Evolutionary conservation across 1,140 invertebrate genomes (phyloP), one percentile per base, ranked within the genome.

Genomic region (Venturia canescens): DNA sequence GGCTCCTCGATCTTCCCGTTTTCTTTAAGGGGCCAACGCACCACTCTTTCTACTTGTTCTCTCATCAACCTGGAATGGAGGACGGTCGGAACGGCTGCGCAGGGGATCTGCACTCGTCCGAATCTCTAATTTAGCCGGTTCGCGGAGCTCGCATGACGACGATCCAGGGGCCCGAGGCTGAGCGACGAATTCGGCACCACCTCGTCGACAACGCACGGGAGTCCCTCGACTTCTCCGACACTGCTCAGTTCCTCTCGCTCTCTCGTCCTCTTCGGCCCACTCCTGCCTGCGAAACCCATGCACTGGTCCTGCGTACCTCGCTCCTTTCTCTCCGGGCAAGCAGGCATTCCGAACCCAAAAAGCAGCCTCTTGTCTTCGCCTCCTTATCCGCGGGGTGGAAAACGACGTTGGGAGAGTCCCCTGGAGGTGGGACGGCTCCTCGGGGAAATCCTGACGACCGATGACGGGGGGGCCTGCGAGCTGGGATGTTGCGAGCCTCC

Each of bases 301-400:
- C n/a, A 18, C 50, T 53, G n/a, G 18, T 18, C 16, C 18, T 18
- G 18, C 5, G 23, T 74, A 23, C 21, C n/a, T 27, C 57, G 16
- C 71, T 11, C 23, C 23, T 29, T 29, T 3, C 18, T 29, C 34
- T 75, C 34, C 15, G 23, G n/a, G 50, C 5, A n/a, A 53, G 50
- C 11, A 63, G 60, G 80, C 80, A 81, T 81, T 81, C 80, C 80
- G 80, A 77, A 78, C 78, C 80, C 66, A 81, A 81, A 66, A 81
- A 81, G 80, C 72, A 16, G 18, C 71, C 74, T 44, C 38, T 9
- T 34, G 3, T 34, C 9, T 34, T 11, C 7, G 16, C 27, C 21
- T 31, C 16, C 31, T 70, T 6, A 29, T 70, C 26, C 23, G 0
- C 23, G 0, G n/a, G 23, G 29, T 21, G 23, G 63, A 4, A 11